phyloP scores from a whole-genome alignment of 2,113 vertebrate species.

The Chascanopsetta lugubris region DNA sequence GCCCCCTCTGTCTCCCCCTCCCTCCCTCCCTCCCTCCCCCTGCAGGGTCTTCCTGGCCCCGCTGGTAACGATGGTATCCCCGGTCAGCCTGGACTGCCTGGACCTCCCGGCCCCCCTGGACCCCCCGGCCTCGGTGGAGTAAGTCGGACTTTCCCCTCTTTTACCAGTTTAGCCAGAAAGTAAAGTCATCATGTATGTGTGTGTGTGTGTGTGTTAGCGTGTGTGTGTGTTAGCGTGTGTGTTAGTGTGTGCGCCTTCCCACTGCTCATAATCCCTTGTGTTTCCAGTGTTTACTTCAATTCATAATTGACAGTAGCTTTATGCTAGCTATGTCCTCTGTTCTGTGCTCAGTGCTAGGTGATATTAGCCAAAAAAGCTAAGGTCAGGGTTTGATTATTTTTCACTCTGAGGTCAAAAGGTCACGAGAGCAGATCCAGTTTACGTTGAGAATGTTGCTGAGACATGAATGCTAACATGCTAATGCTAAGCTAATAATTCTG shows the following conservation, averaged over 20 bases:
- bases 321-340: no score
- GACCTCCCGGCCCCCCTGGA: constrained; percentile 90
- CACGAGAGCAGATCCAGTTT: constrained; percentile 17
- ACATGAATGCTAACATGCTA: no score
- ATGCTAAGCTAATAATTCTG: no score
- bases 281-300: not conserved
- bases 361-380: no score
- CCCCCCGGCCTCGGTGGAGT: constrained; percentile 94
- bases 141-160: constrained; percentile 81
- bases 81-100: constrained; percentile 87
- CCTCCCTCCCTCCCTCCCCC: not conserved
- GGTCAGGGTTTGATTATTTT: not conserved
- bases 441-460: not conserved
- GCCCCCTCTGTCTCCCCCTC: not conserved
- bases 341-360: no score
- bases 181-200: no score
- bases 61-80: constrained; percentile 91
- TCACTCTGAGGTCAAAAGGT: constrained; percentile 14
- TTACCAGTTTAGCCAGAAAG: not conserved
- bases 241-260: no score
- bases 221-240: no score
- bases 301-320: no score
- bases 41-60: constrained; percentile 86
- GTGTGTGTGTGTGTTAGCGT: no score
- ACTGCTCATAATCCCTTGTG: not conserved